A percentile compares a stretch with the other conserved stretches of the same genome.
These are phyloP conservation scores for Ochropleura plecta DNA, from an alignment of 2,888 invertebrate genomes.

Conservation along the genomic window DNA sequence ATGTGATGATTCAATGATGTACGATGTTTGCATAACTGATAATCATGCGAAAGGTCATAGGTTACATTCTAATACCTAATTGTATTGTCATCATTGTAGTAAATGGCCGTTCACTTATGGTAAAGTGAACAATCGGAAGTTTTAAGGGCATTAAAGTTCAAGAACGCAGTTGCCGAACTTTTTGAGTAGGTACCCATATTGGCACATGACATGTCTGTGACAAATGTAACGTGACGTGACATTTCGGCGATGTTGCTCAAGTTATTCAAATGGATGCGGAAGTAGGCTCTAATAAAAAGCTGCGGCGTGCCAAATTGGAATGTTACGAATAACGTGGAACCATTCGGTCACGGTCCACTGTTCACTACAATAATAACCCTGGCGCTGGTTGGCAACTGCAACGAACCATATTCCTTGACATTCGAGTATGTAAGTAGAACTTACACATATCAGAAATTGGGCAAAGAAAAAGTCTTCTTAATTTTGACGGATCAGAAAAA, in stretches of 20 bases:
- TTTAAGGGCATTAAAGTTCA: slow-evolving; percentile 52
- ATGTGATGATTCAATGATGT: slow-evolving; percentile 29
- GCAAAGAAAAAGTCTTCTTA: background rate
- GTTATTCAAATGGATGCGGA: slow-evolving; percentile 57
- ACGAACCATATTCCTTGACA: slow-evolving; percentile 9
- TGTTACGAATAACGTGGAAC: slow-evolving; percentile 51
- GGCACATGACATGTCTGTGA: slow-evolving; percentile 24
- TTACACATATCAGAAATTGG: background rate
- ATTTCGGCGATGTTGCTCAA: slow-evolving; percentile 48
- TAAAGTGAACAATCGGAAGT: slow-evolving; percentile 36
- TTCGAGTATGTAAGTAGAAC: background rate
- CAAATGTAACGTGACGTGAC: slow-evolving; percentile 45
- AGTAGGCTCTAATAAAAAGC: slow-evolving; percentile 54
- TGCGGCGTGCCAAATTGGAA: slow-evolving; percentile 59
- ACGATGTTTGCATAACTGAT: slow-evolving; percentile 42
- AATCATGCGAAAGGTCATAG: slow-evolving; percentile 47
- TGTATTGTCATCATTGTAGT: slow-evolving; percentile 21
- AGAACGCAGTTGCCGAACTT: slow-evolving; percentile 23
- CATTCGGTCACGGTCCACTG: slow-evolving; percentile 49
- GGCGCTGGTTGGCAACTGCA: slow-evolving; percentile 34
- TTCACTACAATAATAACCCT: slow-evolving; percentile 49
- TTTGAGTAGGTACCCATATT: slow-evolving; percentile 4
- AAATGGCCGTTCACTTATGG: slow-evolving; percentile 29
- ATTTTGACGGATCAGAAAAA: background rate
- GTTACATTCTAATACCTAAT: slow-evolving; percentile 26